phyloP scores from a whole-genome alignment of 2,888 invertebrate species.

The Pocota personata region DNA sequence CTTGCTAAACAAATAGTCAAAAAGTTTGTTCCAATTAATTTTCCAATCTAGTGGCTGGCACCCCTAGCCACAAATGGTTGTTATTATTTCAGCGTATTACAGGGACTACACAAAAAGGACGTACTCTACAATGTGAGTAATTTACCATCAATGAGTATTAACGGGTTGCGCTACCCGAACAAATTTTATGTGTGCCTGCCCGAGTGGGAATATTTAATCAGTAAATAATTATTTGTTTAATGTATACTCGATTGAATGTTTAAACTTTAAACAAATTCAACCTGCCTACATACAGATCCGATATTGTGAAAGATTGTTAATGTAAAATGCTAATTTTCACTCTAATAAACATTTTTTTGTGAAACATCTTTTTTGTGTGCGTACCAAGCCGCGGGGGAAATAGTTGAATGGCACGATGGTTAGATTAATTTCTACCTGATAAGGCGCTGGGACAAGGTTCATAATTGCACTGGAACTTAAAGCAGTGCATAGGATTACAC shows the following conservation, averaged over 20 bases:
- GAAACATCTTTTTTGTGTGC: neutral
- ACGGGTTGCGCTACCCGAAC: neutral
- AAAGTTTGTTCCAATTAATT: slow-evolving; percentile 67
- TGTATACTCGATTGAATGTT: neutral
- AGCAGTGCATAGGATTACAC: neutral
- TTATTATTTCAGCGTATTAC: slow-evolving; percentile 31
- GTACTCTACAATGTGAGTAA: slow-evolving; percentile 38
- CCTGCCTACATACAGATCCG: neutral
- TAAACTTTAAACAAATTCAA: slow-evolving; percentile 26
- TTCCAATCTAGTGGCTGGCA: slow-evolving; percentile 23
- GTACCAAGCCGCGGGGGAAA: slow-evolving; percentile 8
- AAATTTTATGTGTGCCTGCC: neutral
- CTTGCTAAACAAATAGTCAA: slow-evolving; percentile 41
- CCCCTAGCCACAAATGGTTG: slow-evolving; percentile 8
- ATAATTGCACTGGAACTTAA: slow-evolving; percentile 13
- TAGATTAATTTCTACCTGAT: slow-evolving; percentile 23
- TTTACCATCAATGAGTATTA: slow-evolving; percentile 43
- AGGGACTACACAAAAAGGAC: slow-evolving; percentile 23
- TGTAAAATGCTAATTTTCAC: slow-evolving; percentile 42
- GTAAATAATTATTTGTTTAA: slow-evolving; percentile 56
- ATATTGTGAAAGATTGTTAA: neutral
- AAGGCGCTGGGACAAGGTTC: slow-evolving; percentile 2
- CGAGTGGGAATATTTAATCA: slow-evolving; percentile 48
- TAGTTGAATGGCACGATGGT: slow-evolving; percentile 41
- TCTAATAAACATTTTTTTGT: slow-evolving; percentile 21